A percentile compares a stretch with the other conserved stretches of the same genome.
Conservation (phyloP, 2,113 vertebrate species). For the Zosterops borbonicus region DNA sequence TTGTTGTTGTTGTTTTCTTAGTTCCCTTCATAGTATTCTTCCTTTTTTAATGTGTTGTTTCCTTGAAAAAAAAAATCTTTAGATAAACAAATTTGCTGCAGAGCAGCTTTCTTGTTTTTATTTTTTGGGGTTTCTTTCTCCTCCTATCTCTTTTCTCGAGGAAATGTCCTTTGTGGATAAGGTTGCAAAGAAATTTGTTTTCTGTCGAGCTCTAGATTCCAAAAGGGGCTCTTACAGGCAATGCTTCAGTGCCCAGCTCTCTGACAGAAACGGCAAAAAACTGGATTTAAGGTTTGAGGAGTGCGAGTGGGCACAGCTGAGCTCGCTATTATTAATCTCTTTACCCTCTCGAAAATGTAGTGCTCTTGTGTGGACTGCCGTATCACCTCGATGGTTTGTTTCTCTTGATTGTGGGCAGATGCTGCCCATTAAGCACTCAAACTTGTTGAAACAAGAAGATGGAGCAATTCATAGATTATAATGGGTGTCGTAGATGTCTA, state of each 20-base stretch:
- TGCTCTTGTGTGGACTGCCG: background rate
- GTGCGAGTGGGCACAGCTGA: background rate
- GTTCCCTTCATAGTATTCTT: background rate
- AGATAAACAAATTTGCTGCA: background rate
- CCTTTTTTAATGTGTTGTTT: background rate
- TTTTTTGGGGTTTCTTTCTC: background rate
- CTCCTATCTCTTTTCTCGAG: background rate
- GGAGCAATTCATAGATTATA: rapidly evolving
- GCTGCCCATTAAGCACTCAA: rapidly evolving
- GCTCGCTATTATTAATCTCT: rapidly evolving
- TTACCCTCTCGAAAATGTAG: background rate
- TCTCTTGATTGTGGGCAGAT: background rate
- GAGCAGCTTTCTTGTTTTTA: too few species aligned
- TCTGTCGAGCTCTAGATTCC: background rate
- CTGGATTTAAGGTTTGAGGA: background rate
- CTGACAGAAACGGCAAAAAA: background rate
- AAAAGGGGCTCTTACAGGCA: background rate
- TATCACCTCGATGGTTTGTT: background rate
- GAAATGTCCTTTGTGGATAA: background rate
- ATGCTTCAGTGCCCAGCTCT: too few species aligned
- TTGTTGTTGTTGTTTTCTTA: background rate
- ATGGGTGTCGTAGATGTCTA: rapidly evolving
- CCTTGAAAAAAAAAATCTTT: rapidly evolving
- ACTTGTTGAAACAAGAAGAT: background rate
- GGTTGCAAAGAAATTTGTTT: background rate